Conservation (phyloP, 37 sponge, comb jelly and placozoan species). For the Cladorhizidae sp. region DNA sequence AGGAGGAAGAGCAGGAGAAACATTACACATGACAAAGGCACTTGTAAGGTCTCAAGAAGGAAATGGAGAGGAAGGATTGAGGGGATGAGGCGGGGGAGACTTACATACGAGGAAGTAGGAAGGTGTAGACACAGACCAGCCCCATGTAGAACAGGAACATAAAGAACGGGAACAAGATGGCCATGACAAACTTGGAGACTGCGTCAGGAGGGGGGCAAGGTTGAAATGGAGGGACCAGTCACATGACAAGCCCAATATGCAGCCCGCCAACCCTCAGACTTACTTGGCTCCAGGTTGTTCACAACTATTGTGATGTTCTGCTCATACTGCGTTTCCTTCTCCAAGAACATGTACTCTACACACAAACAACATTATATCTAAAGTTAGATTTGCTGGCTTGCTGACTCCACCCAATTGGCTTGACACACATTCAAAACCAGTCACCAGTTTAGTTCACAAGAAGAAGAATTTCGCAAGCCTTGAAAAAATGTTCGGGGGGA, state of each 20-base stretch:
- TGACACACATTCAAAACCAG: too few species aligned
- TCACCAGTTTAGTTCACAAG: too few species aligned
- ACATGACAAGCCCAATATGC: too few species aligned
- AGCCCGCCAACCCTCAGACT: neutral
- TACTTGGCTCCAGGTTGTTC: neutral
- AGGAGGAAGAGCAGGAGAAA: neutral
- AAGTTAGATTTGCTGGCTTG: too few species aligned
- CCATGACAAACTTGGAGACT: neutral
- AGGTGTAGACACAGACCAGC: neutral
- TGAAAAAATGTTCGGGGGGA: too few species aligned
- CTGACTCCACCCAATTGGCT: too few species aligned
- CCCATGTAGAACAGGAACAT: neutral
- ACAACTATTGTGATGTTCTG: constrained; percentile 6
- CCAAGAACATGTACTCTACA: neutral
- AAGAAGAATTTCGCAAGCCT: too few species aligned
- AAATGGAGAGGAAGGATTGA: too few species aligned
- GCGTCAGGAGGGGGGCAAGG: neutral
- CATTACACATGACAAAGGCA: neutral
- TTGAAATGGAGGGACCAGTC: neutral
- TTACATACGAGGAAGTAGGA: neutral
- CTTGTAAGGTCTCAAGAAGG: too few species aligned
- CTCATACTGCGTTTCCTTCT: neutral
- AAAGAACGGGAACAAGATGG: constrained; percentile 1
- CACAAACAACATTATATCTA: neutral
- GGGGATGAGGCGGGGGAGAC: neutral